Evolutionary conservation across 2,797 vertebrate genomes (phyloP).

Genomic region (Hemitrygon akajei): DNA sequence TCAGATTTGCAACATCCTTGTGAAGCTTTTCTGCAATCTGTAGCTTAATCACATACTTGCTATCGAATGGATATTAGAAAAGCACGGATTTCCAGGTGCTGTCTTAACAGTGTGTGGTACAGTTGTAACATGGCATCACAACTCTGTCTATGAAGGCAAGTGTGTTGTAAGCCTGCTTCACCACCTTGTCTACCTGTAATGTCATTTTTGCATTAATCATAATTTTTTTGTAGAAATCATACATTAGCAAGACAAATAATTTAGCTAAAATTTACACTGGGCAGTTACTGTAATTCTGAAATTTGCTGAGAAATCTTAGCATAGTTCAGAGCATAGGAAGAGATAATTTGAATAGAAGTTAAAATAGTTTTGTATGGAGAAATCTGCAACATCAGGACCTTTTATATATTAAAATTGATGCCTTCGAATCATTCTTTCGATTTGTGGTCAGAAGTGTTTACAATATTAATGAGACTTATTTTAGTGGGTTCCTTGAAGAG

Average conservation of each 20-base stretch:
- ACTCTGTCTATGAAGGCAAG: too few species aligned
- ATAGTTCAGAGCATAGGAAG: not conserved
- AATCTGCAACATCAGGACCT: not conserved
- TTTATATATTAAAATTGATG: not conserved
- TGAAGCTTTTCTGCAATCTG: too few species aligned
- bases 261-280: not conserved
- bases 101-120: too few species aligned
- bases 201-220: too few species aligned
- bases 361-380: not conserved
- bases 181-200: too few species aligned
- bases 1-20: too few species aligned
- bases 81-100: too few species aligned
- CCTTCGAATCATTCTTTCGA: not conserved
- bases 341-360: not conserved
- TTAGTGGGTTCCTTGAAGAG: not conserved
- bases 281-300: not conserved
- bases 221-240: not conserved
- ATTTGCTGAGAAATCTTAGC: not conserved
- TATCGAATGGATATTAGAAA: too few species aligned
- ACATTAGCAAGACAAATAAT: not conserved
- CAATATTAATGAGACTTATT: not conserved
- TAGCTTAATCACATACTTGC: too few species aligned
- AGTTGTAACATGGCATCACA: too few species aligned
- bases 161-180: too few species aligned
- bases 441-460: not conserved